A percentile compares a stretch with the other conserved stretches of the same genome.
Evolutionary conservation across 2,888 invertebrate species (phyloP).

Genomic region (Ormia ochracea): DNA sequence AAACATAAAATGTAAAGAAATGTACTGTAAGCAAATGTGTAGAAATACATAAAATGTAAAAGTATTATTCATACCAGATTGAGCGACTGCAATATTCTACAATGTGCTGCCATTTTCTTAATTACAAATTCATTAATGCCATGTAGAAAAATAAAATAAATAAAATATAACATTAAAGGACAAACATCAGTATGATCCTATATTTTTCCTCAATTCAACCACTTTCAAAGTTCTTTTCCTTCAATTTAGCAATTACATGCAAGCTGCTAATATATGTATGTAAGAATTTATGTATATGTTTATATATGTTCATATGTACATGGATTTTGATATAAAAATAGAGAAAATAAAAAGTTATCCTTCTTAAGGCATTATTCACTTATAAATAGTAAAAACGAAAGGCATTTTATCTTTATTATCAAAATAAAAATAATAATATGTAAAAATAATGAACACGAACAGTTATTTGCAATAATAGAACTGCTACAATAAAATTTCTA

Average conservation of each 20-base stretch:
- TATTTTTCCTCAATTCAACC: neutral
- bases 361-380: neutral
- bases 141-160: neutral
- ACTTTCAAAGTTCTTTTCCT: neutral
- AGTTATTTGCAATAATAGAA: neutral
- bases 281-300: too few species aligned
- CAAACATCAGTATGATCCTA: too few species aligned
- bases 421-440: neutral
- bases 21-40: too few species aligned
- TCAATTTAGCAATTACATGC: neutral
- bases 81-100: neutral
- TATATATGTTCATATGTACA: too few species aligned
- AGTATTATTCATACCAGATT: too few species aligned
- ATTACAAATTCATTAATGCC: neutral
- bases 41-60: too few species aligned
- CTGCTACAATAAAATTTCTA: neutral
- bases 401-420: constrained; percentile 3
- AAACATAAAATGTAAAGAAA: too few species aligned
- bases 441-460: constrained; percentile 1
- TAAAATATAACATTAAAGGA: neutral
- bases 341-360: neutral
- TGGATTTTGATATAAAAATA: neutral
- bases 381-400: neutral
- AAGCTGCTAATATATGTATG: too few species aligned
- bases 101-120: neutral